phyloP scores from a whole-genome alignment of 2,888 invertebrate genomes.

The Microctonus hyperodae region DNA sequence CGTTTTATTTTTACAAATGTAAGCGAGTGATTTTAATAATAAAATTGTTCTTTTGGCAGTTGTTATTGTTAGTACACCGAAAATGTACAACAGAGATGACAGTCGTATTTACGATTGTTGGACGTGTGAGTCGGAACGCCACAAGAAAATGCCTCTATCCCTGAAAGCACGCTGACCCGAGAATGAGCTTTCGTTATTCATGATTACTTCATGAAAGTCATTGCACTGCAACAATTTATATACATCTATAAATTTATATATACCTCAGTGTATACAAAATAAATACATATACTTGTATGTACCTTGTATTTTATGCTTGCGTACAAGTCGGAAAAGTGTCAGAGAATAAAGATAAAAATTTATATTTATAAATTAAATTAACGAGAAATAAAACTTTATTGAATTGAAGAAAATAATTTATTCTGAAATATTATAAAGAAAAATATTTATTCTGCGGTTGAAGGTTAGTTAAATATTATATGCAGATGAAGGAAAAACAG shows the following conservation, averaged over 20 bases:
- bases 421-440: neutral
- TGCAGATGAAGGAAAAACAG: conserved; percentile 12
- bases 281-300: too few relatives aligned
- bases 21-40: too few relatives aligned
- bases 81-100: neutral
- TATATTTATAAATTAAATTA: too few relatives aligned
- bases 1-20: too few relatives aligned
- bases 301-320: too few relatives aligned
- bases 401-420: too few relatives aligned
- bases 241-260: too few relatives aligned
- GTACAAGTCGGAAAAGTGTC: too few relatives aligned
- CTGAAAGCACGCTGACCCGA: conserved; percentile 12
- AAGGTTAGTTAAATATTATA: conserved; percentile 7
- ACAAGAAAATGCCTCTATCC: neutral
- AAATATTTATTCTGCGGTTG: neutral
- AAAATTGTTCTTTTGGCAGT: too few relatives aligned
- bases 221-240: neutral
- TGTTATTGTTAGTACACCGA: too few relatives aligned
- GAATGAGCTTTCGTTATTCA: neutral
- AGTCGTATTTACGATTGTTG: conserved; percentile 10
- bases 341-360: too few relatives aligned
- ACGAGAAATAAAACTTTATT: neutral
- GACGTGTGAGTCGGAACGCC: conserved; percentile 4
- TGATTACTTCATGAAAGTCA: neutral
- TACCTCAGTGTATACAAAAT: too few relatives aligned